These are phyloP conservation scores for Pipa parva DNA, from an alignment of 2,113 vertebrate species.

Conservation along the genomic window DNA sequence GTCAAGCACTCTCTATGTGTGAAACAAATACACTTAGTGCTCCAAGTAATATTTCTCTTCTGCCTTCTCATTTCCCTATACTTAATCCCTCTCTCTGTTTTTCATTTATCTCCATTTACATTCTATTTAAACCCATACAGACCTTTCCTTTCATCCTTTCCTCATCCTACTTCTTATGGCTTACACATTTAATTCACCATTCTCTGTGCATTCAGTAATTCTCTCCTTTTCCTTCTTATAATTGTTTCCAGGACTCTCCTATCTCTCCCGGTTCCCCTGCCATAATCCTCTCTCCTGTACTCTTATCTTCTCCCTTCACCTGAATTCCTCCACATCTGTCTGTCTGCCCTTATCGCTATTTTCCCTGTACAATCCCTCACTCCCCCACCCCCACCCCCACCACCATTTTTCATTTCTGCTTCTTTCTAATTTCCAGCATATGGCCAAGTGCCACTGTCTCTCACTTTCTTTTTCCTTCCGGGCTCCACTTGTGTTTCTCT, in stretches of 20 bases:
- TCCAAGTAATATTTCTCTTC: no score
- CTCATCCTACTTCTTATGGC: background rate
- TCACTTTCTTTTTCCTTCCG: conserved; percentile 1
- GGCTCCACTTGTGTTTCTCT: background rate
- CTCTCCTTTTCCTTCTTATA: background rate
- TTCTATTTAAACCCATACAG: background rate
- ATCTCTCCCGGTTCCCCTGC: background rate
- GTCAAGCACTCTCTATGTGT: no score
- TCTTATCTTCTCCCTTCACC: conserved; percentile 1
- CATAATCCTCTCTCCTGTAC: background rate
- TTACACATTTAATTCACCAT: background rate
- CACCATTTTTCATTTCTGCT: background rate
- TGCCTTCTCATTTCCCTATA: no score
- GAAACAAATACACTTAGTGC: no score
- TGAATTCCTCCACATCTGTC: background rate
- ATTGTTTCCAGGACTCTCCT: background rate
- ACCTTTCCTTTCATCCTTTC: background rate
- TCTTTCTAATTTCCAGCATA: background rate
- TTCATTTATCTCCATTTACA: background rate
- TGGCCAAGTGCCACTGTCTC: background rate
- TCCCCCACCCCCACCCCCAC: background rate
- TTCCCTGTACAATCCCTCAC: background rate
- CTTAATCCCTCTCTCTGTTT: background rate
- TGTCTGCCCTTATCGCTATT: background rate
- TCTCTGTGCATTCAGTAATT: background rate